Percentiles rank a stretch among this genome's conserved stretches.
phyloP scores from a whole-genome alignment of 1,140 invertebrate species.

The Drosophila eugracilis region DNA sequence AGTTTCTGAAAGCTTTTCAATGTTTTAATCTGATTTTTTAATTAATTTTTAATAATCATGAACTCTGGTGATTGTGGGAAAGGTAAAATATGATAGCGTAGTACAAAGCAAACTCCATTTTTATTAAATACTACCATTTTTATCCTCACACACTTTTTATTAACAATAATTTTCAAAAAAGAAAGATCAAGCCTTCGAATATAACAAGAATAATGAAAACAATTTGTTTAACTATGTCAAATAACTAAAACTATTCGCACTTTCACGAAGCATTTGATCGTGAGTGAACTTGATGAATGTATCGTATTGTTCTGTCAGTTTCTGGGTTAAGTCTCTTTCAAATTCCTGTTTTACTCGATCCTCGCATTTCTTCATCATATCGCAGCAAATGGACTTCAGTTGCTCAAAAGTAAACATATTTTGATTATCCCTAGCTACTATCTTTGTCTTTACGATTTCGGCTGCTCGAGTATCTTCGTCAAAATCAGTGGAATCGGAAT shows the following conservation, averaged over 20 bases:
- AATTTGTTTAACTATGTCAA: not conserved
- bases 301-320: constrained; percentile 31
- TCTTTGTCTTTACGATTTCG: not conserved
- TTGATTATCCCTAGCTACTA: not conserved
- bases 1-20: not conserved
- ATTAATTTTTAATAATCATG: too few relatives aligned
- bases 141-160: not conserved
- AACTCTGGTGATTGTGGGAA: too few relatives aligned
- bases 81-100: too few relatives aligned
- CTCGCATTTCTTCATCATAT: constrained; percentile 13
- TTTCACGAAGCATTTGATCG: constrained; percentile 21
- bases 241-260: constrained; percentile 3
- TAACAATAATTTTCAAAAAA: not conserved
- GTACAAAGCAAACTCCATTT: too few relatives aligned
- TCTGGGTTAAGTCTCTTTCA: constrained; percentile 4
- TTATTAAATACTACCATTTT: too few relatives aligned
- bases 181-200: too few relatives aligned
- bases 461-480: not conserved
- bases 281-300: constrained; percentile 33
- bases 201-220: not conserved
- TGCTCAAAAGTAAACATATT: constrained; percentile 2
- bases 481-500: constrained; percentile 5
- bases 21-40: not conserved
- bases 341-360: not conserved
- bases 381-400: constrained; percentile 9